phyloP scores from a whole-genome alignment of 2,797 vertebrate genomes.

The Trachurus trachurus region DNA sequence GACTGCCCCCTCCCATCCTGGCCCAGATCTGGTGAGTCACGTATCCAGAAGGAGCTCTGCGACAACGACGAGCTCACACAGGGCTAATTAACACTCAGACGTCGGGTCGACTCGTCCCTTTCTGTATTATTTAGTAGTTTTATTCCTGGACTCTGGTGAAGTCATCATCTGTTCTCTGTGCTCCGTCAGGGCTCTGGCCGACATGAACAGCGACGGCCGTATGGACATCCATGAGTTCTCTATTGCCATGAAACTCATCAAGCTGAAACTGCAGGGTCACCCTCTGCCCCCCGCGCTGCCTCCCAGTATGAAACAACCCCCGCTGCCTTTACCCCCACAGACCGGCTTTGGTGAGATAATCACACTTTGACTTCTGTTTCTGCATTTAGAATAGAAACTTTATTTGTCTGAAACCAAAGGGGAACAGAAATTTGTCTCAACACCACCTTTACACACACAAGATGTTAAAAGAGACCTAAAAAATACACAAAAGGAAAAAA shows the following conservation, averaged over 20 bases:
- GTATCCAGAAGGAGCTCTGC: neutral
- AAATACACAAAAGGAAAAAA: no score
- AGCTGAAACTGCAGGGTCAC: constrained; percentile 97
- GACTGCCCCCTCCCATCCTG: constrained; percentile 87
- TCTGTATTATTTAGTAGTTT: neutral
- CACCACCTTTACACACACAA: no score
- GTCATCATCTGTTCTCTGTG: neutral
- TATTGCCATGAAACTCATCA: constrained; percentile 99
- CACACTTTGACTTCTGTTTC: neutral
- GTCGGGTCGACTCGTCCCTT: rapidly evolving
- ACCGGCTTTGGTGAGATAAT: constrained; percentile 88
- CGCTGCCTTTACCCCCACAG: constrained; percentile 87
- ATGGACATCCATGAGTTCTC: constrained; percentile 99
- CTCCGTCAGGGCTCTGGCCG: constrained; percentile 92
- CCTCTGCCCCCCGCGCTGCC: constrained; percentile 92
- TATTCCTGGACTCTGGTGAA: neutral
- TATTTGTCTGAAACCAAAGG: no score
- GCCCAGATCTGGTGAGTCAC: constrained; percentile 98
- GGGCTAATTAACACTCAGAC: neutral
- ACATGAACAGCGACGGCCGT: constrained; percentile 97
- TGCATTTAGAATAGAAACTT: no score
- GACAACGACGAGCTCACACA: neutral
- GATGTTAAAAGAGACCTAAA: no score
- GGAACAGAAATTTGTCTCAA: no score
- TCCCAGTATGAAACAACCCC: constrained; percentile 93